Base-by-base conservation (phyloP, 2,113 vertebrate genomes). In the Pteronura brasiliensis region DNA sequence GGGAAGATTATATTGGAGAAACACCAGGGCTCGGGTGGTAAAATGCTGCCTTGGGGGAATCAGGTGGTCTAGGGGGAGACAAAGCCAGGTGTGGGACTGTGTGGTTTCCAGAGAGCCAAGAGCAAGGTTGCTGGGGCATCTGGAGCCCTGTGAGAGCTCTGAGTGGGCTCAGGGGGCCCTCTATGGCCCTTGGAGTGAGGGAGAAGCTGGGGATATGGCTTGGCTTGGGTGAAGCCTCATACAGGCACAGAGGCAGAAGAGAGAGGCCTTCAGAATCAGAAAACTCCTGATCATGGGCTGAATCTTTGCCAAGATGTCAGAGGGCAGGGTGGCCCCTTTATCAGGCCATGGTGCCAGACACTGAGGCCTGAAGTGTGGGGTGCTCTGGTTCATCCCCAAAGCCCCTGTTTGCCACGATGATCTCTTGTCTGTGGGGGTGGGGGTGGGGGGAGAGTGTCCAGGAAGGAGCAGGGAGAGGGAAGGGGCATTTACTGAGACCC, bases 391-490 rank as follows among this genome's bases (percentile, higher is more conserved):
- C 39, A 14, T 9, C n/a, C 4, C 29, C 47, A 0, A 21, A 29
- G 61, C 59, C 34, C 14, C 27, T 0, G 39, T 1, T 69, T 29
- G 44, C n/a, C 82, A 4, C 14, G 57, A 17, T 0, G 4, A 18
- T 20, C 13, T 4, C 63, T 57, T 23, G 15, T 42, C 17, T n/a
- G 1, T 9, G 49, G 49, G 7, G 20, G 10, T 21, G 36, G 14
- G 4, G 0, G 3, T 0, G 0, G 34, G 4, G 8, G 3, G 5
- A 4, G 4, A 9, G 15, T 20, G 57, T n/a, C 31, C 3, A 23
- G 84, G 61, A 79, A 25, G 42, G 1, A 2, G 2, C 4, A 18
- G 39, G 47, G 52, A 69, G n/a, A 79, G n/a, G 17, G 3, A 29
- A 49, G 67, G 57, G 76, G 11, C 36, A 15, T 59, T 20, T 52